phyloP scores from a whole-genome alignment of 2,888 invertebrate species.

The Acrobasis repandana region DNA sequence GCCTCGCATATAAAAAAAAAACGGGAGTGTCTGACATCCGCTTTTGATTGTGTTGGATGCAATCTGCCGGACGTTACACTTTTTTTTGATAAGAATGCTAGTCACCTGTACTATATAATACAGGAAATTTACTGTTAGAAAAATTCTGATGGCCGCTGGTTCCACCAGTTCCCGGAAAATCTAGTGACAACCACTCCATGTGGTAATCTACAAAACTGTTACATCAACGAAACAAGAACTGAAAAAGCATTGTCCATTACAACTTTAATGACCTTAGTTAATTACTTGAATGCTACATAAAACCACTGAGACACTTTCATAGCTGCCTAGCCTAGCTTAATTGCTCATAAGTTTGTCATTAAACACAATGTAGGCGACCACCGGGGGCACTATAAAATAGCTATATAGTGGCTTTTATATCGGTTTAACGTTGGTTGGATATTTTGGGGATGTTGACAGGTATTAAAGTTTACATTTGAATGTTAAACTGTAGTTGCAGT shows the following conservation, averaged over 20 bases:
- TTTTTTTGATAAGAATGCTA: too few relatives aligned
- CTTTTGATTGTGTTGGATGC: too few relatives aligned
- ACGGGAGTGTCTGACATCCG: too few relatives aligned
- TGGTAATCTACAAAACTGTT: slow-evolving; percentile 3
- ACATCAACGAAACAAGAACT: slow-evolving; percentile 8
- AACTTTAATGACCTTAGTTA: slow-evolving; percentile 12
- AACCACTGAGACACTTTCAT: slow-evolving; percentile 17
- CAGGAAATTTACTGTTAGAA: too few relatives aligned
- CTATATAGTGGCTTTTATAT: slow-evolving; percentile 57
- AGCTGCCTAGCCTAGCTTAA: slow-evolving; percentile 60
- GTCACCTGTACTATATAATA: too few relatives aligned
- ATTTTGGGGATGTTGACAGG: slow-evolving; percentile 15
- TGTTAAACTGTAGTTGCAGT: slow-evolving; percentile 34
- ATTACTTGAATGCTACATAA: slow-evolving; percentile 17
- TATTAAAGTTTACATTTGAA: slow-evolving; percentile 36
- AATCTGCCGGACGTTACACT: too few relatives aligned
- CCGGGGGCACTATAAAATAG: slow-evolving; percentile 68
- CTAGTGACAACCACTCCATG: too few relatives aligned
- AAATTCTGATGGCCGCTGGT: too few relatives aligned
- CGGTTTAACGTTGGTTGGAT: slow-evolving; percentile 37
- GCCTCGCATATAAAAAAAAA: too few relatives aligned
- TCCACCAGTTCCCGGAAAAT: too few relatives aligned
- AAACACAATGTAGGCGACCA: slow-evolving; percentile 79
- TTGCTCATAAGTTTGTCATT: slow-evolving; percentile 75
- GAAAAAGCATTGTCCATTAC: slow-evolving; percentile 18